phyloP scores from a whole-genome alignment of 2,113 vertebrate species.

The Formicarius rufipectus region DNA sequence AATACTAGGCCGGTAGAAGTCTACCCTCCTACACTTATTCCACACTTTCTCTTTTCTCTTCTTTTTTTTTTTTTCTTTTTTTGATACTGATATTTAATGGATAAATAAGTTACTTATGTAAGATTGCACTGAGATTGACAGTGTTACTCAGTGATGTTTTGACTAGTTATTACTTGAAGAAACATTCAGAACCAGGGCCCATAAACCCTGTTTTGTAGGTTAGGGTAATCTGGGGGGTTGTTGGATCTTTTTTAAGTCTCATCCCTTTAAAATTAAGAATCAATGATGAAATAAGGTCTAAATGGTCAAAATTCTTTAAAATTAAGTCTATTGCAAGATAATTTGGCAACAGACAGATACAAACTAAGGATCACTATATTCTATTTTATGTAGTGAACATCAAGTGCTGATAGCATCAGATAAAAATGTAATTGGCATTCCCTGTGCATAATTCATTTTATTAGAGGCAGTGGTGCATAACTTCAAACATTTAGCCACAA shows the following conservation, averaged over 20 bases:
- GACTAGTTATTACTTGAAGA: neutral
- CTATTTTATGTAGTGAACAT: neutral
- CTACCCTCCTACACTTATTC: neutral
- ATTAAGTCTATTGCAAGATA: neutral
- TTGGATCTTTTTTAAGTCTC: neutral
- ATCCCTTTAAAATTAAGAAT: neutral
- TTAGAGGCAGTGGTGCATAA: neutral
- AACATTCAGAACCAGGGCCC: neutral
- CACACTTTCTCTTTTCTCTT: fast-evolving
- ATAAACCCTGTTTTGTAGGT: neutral
- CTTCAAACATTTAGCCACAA: neutral
- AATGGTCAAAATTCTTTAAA: neutral
- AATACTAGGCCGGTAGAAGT: neutral
- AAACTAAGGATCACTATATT: neutral
- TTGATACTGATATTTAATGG: neutral
- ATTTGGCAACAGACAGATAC: neutral
- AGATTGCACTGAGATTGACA: neutral
- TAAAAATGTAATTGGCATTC: neutral
- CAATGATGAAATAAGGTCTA: neutral
- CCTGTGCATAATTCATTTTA: neutral
- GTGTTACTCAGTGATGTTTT: neutral
- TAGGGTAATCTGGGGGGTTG: fast-evolving
- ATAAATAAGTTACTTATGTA: neutral
- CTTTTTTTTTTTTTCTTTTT: neutral
- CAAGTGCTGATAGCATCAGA: neutral